Evolutionary conservation across 2,113 vertebrate species (phyloP).

Genomic region (Eublepharis macularius): DNA sequence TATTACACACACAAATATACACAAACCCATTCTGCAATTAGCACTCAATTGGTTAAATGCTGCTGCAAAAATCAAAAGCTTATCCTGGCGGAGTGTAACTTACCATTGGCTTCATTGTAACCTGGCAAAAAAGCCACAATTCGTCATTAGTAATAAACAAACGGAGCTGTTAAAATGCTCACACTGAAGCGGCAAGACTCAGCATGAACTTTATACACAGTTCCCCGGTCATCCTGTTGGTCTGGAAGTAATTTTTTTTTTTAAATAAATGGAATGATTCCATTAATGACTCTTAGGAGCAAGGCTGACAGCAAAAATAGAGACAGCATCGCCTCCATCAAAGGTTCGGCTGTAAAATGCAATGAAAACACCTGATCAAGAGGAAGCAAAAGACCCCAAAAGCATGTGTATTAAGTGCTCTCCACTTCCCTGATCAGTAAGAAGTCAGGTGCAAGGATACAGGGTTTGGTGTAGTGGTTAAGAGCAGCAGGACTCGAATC

Average conservation of each 20-base stretch:
- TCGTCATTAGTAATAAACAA: slow-evolving; percentile 52
- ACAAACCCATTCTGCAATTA: neutral
- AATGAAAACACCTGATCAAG: neutral
- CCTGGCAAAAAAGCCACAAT: slow-evolving; percentile 38
- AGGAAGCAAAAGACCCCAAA: neutral
- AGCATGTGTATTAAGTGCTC: too few species aligned
- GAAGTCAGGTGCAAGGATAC: neutral
- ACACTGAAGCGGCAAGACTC: slow-evolving; percentile 41
- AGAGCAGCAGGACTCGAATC: too few species aligned
- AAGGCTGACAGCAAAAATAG: neutral
- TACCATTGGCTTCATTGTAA: slow-evolving; percentile 18
- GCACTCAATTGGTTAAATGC: neutral
- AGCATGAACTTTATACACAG: slow-evolving; percentile 34
- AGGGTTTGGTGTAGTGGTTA: neutral
- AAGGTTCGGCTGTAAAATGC: neutral
- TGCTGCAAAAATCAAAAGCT: slow-evolving; percentile 29
- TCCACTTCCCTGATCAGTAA: neutral
- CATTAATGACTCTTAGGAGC: neutral
- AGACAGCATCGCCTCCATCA: neutral
- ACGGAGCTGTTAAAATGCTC: slow-evolving; percentile 48
- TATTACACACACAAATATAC: neutral
- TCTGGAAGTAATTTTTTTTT: slow-evolving; percentile 32
- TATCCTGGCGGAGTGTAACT: slow-evolving; percentile 6
- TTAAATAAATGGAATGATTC: slow-evolving; percentile 32
- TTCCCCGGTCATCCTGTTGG: neutral